These are phyloP conservation scores for Desmophyllum pertusum DNA, from an alignment of 92 coral and sea anemone genomes.

Conservation along the genomic window DNA sequence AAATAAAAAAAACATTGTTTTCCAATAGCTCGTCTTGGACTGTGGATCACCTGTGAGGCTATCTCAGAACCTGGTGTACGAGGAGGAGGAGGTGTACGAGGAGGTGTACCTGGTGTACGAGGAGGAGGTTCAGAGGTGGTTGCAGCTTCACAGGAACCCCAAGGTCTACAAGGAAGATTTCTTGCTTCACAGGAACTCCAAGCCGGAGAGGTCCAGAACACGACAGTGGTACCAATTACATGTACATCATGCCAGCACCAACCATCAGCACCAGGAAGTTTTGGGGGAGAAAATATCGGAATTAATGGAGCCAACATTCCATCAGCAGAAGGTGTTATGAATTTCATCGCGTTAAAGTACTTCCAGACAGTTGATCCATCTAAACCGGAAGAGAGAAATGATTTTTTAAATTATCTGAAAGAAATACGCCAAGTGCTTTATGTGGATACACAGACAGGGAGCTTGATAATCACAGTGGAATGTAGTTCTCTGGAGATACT, in stretches of 20 bases:
- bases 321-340: background rate
- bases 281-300: too few relatives aligned
- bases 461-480: background rate
- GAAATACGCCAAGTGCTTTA: background rate
- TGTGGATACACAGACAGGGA: background rate
- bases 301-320: slow-evolving; percentile 7
- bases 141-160: too few relatives aligned
- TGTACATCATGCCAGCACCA: too few relatives aligned
- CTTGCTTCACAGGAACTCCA: background rate
- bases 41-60: background rate
- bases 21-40: background rate
- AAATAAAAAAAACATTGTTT: too few relatives aligned
- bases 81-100: too few relatives aligned
- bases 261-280: background rate
- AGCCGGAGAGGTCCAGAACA: background rate
- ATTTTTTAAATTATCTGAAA: background rate
- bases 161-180: background rate
- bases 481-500: background rate
- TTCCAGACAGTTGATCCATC: background rate
- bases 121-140: too few relatives aligned
- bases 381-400: background rate
- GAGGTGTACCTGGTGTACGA: too few relatives aligned
- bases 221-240: background rate
- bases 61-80: background rate
- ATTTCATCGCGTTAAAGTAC: background rate